phyloP scores from a whole-genome alignment of 2,113 vertebrate species.

The Sapajus apella region DNA sequence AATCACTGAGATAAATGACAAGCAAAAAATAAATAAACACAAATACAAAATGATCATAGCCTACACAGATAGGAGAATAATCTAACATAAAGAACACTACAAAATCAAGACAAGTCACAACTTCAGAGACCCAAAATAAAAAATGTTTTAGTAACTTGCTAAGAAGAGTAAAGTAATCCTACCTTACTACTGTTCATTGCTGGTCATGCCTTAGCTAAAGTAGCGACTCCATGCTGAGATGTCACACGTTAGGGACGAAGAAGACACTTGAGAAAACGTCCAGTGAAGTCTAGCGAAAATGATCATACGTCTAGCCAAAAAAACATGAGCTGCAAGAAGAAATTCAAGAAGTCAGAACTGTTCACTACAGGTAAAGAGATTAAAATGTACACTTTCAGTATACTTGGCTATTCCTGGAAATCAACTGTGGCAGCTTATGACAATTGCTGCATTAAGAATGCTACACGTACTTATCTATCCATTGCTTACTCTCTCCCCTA shows the following conservation, averaged over 20 bases:
- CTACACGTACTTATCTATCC: background rate
- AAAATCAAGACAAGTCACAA: conserved; percentile 38
- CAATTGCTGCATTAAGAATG: background rate
- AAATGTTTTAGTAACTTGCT: background rate
- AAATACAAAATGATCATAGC: background rate
- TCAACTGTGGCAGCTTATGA: background rate
- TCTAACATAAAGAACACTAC: conserved; percentile 1
- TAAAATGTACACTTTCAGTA: background rate
- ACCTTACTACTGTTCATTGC: conserved; percentile 63
- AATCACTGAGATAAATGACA: conserved; percentile 34
- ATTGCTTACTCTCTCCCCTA: background rate
- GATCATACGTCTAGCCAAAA: conserved; percentile 54
- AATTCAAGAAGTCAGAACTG: conserved; percentile 41
- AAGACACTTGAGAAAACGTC: conserved; percentile 42
- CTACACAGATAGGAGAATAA: background rate
- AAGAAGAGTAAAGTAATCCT: conserved; percentile 57
- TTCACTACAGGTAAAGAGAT: background rate
- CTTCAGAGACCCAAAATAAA: background rate
- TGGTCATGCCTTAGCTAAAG: conserved; percentile 61
- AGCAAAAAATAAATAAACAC: background rate
- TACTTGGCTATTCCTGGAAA: background rate
- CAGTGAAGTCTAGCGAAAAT: conserved; percentile 36
- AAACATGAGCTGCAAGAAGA: conserved; percentile 57
- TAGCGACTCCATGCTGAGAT: conserved; percentile 53
- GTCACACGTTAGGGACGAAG: conserved; percentile 40